Conservation (phyloP, 2,797 vertebrate species). For the Pagetopsis macropterus region DNA sequence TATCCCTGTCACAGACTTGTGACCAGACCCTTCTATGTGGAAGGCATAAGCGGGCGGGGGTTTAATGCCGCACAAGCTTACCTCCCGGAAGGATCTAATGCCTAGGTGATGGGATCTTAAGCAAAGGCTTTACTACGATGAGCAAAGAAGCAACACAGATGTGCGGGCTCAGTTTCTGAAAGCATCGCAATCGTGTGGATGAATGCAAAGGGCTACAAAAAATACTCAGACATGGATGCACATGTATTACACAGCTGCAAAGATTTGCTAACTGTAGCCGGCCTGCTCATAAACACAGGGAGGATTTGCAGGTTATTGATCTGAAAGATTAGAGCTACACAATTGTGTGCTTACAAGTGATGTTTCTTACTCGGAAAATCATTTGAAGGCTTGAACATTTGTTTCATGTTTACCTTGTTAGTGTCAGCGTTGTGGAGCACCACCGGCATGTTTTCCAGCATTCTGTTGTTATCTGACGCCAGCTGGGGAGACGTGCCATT, state of each 20-base stretch:
- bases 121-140: conserved; percentile 48
- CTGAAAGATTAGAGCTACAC: background rate
- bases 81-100: conserved; percentile 52
- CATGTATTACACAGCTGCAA: conserved; percentile 46
- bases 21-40: conserved; percentile 50
- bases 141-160: conserved; percentile 41
- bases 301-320: conserved; percentile 7
- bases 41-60: conserved; percentile 67
- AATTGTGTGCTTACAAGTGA: background rate
- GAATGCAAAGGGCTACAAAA: conserved; percentile 35
- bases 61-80: conserved; percentile 60
- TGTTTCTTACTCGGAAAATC: background rate
- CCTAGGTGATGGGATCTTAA: conserved; percentile 65
- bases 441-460: conserved; percentile 72
- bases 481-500: conserved; percentile 79
- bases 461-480: conserved; percentile 81
- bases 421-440: conserved; percentile 85
- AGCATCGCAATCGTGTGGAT: conserved; percentile 53
- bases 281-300: conserved; percentile 8
- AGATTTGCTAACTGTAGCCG: conserved; percentile 7
- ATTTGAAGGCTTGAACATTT: conserved; percentile 3
- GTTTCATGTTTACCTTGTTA: conserved; percentile 85
- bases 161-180: conserved; percentile 44
- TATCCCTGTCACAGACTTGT: conserved; percentile 54
- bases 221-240: conserved; percentile 32